Evolutionary conservation across 1,140 invertebrate genomes (phyloP), one percentile per base, ranked within the genome.

Genomic region (Nephotettix cincticeps): DNA sequence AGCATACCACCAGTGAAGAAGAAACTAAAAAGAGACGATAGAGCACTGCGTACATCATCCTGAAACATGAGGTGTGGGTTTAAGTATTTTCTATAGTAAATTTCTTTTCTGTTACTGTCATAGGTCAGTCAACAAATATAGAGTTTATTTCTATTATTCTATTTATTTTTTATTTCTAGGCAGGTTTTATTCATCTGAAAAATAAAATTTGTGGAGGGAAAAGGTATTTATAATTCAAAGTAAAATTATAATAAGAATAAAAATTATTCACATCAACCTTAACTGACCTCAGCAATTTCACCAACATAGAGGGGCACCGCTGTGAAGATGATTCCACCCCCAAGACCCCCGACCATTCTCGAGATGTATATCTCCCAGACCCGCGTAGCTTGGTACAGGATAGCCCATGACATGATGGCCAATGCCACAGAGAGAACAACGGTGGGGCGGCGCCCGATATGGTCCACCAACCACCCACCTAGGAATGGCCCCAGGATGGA

Each of bases 1-100:
- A 96, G 78, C 72, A 95, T 88, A 6, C 95, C 95, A n/a, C 91
- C 73, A 2, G 87, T 86, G 45, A 91, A 86, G 76, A 91, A 92
- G 13, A 94, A 80, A 78, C 96, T 93, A 74, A 95, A 87, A 66
- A 93, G 88, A 0, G 93, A 92, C 4, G 93, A 93, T 0, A 76
- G 47, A 29, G 71, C 56, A 23, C 69, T 66, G 21, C 73, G 69
- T 28, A 75, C 29, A 6, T 71, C 28, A 13, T 66, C 36, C 75
- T 74, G 66, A n/a, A 69, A 70, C 54, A 32, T 27, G 11, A 3
- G 58, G 9, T 6, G 23, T 13, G 14, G 28, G n/a, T n/a, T n/a
- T n/a, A n/a, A n/a, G n/a, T n/a, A n/a, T n/a, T n/a, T n/a, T n/a
- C n/a, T n/a, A n/a, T n/a, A n/a, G n/a, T n/a, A n/a, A n/a, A n/a